A percentile compares a stretch with the other conserved stretches of the same genome.
These are phyloP conservation scores for Panthera tigris DNA, from an alignment of 2,113 vertebrate species.

Conservation along the genomic window DNA sequence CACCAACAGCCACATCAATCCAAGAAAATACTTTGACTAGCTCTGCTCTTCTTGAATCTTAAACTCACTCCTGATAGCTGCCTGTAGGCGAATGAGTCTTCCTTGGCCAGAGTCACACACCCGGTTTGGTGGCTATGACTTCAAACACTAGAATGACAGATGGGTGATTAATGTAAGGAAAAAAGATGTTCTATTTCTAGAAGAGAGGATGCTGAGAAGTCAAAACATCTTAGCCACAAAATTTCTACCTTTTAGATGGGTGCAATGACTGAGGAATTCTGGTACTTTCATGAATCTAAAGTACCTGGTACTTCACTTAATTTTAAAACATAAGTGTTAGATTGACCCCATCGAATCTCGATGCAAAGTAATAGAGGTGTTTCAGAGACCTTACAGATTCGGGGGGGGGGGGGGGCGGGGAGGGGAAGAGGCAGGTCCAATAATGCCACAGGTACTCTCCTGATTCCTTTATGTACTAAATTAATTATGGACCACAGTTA, in stretches of 20 bases:
- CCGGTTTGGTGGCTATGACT: background rate
- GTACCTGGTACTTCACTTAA: background rate
- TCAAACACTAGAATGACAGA: background rate
- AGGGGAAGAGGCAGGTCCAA: background rate
- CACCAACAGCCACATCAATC: background rate
- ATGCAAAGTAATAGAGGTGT: background rate
- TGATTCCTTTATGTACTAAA: background rate
- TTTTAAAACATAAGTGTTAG: constrained; percentile 21
- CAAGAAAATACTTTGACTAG: background rate
- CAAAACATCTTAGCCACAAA: background rate
- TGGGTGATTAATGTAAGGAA: background rate
- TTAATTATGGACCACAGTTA: background rate
- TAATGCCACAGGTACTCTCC: background rate
- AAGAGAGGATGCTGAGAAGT: background rate
- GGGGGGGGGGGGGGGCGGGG: background rate
- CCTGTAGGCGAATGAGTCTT: background rate
- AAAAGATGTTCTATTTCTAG: background rate
- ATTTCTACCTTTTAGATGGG: background rate
- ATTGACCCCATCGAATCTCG: background rate
- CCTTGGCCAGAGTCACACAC: background rate
- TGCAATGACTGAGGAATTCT: background rate
- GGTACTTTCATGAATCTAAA: background rate
- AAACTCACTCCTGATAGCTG: background rate
- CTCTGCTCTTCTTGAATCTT: background rate
- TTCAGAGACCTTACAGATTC: background rate